Base-by-base conservation (phyloP, 2,888 invertebrate species). In the Dasypolia templi region DNA sequence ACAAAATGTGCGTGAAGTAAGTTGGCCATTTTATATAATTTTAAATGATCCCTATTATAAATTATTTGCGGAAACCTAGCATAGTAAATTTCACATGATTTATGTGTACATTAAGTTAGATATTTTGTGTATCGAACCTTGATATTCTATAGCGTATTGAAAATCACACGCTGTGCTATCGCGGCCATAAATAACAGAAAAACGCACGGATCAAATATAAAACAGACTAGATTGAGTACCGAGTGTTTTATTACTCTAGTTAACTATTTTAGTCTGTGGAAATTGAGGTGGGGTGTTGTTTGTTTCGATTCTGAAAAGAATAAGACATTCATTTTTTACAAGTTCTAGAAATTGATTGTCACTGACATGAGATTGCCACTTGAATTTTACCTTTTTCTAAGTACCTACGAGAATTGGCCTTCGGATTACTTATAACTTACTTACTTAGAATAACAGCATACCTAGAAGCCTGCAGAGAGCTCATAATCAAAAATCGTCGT, bases 171-270 rank as follows among this genome's bases (percentile, higher is more conserved):
- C 51, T 71, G 61, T 77, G 68, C 61, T 81, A 82, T 81, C 81
- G 58, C 35, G 14, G 3, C 85, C 77, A 84, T 86, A 86, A 86
- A 86, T 86, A 86, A 83, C 65, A 79, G 83, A 83, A 81, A 81
- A 86, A 86, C 83, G 85, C 83, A 84, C 69, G 79, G 77, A 77
- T 83, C 77, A 86, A 83, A 86, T 86, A 86, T 86, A 83, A 75
- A 82, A 80, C 75, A 26, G 63, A 64, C 75, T 80, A 66, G 61
- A 59, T 83, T 68, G 68, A 73, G 69, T 69, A 76, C 72, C 35
- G 56, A 64, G 5, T 46, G 46, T 58, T 82, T 79, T 83, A 83
- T 49, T 73, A 77, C 82, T 73, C 58, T 73, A 67, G 63, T 77
- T 72, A 64, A 58, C 53, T 78, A 59, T 70, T 70, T 55, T 69